Base-by-base conservation (phyloP, 2,113 vertebrate genomes). In the Orientallactaga bullata region DNA sequence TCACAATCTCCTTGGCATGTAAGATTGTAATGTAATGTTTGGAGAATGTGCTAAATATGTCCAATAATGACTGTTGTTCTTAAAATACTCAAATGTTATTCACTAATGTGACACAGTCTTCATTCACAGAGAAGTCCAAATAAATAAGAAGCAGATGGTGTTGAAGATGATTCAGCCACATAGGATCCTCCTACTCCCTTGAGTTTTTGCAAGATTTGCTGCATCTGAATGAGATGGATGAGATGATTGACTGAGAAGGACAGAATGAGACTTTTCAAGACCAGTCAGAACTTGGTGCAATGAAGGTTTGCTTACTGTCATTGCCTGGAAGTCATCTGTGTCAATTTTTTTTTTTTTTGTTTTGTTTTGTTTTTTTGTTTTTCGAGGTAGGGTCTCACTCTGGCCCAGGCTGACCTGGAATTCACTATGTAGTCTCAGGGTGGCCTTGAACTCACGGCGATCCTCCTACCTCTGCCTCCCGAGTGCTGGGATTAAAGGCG, bases 101-200 rank as follows among this genome's bases (percentile, higher is more conserved):
- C 5, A 24, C 66, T 55, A 55, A 55, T 55, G 12, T 55, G 55
- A 16, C 55, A 55, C 55, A 55, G 55, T 55, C 7, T 15, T 55
- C 15, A 16, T 55, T 55, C 8, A 51, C 17, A 72, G 4, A 0
- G 1, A 2, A 77, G 3, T 60, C 15, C 1, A 47, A 65, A 72
- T 60, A 0, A 61, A 26, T 66, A 39, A 35, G 24, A 7, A 2
- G 2, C 18, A 21, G 28, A 21, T 55, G 0, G 18, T 37, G 0
- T 55, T 51, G 18, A 69, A 88, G 20, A 30, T 13, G 1, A 68
- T 77, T n/a, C 1, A 12, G 16, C 23, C 24, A n/a, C 26, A 1
- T 5, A 35, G 21, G 15, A 28, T 39, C 51, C 5, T 18, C 42
- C 1, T 12, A 35, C 1, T 2, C 3, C 5, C 10, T 24, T 51